A percentile compares a stretch with the other conserved stretches of the same genome.
phyloP scores from a whole-genome alignment of 2,888 invertebrate species.

The Thereva unica region DNA sequence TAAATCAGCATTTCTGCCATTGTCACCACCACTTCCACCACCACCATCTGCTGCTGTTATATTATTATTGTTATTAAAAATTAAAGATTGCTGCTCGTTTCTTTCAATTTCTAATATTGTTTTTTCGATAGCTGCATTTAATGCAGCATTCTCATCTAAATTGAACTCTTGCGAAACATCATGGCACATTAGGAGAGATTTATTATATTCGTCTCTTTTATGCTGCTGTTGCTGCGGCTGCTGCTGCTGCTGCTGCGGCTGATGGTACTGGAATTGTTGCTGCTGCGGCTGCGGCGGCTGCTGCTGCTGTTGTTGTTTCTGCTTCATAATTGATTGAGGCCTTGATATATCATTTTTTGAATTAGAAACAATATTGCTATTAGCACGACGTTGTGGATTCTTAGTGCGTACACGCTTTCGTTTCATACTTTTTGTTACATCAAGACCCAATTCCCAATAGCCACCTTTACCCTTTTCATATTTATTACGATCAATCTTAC shows the following conservation, averaged over 20 bases:
- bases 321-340: neutral
- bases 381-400: constrained; percentile 41
- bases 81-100: neutral
- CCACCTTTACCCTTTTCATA: constrained; percentile 58
- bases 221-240: neutral
- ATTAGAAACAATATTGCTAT: neutral
- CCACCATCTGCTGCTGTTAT: neutral
- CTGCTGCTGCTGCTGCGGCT: neutral
- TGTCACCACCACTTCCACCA: neutral
- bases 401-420: constrained; percentile 55
- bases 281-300: neutral
- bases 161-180: constrained; percentile 11
- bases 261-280: neutral
- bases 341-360: neutral
- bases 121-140: constrained; percentile 7
- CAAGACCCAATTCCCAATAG: constrained; percentile 57
- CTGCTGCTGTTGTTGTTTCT: neutral
- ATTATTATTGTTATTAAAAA: neutral
- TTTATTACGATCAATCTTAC: constrained; percentile 55
- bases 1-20: too few relatives aligned
- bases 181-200: constrained; percentile 2
- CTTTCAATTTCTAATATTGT: constrained; percentile 9
- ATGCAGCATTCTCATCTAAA: constrained; percentile 14
- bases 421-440: constrained; percentile 53
- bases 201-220: constrained; percentile 3